Percentiles rank a stretch among this genome's conserved stretches.
Conservation (phyloP, 2,797 vertebrate species). For the Balearica regulorum region DNA sequence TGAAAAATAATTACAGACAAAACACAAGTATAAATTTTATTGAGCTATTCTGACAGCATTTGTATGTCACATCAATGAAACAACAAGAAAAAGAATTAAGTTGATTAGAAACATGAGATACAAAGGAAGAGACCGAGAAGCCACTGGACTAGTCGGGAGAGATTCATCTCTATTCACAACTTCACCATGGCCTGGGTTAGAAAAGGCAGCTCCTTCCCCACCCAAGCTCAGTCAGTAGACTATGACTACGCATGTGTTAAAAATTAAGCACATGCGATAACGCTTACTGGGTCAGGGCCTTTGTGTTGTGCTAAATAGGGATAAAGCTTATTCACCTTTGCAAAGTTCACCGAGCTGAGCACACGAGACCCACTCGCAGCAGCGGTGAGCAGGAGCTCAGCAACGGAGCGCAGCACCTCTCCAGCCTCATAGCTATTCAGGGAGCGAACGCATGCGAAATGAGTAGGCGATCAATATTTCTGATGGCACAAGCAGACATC, state of each 20-base stretch:
- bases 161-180: not conserved
- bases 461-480: not conserved
- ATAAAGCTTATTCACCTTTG: not conserved
- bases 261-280: not conserved
- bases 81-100: not conserved
- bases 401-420: not conserved
- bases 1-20: conserved; percentile 42
- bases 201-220: not conserved
- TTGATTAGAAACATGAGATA: not conserved
- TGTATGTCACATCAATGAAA: not conserved
- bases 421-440: not conserved
- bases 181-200: not conserved
- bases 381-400: rapidly evolving
- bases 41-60: not conserved
- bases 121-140: not conserved
- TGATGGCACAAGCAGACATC: not conserved
- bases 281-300: not conserved
- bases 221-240: not conserved
- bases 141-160: not conserved
- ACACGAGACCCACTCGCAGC: rapidly evolving
- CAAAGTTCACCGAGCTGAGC: not conserved
- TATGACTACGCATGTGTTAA: not conserved
- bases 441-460: rapidly evolving
- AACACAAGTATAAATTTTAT: conserved; percentile 39
- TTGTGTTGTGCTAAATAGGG: not conserved